Conservation (phyloP, 2,113 vertebrate genomes). For the Cavia aperea region DNA sequence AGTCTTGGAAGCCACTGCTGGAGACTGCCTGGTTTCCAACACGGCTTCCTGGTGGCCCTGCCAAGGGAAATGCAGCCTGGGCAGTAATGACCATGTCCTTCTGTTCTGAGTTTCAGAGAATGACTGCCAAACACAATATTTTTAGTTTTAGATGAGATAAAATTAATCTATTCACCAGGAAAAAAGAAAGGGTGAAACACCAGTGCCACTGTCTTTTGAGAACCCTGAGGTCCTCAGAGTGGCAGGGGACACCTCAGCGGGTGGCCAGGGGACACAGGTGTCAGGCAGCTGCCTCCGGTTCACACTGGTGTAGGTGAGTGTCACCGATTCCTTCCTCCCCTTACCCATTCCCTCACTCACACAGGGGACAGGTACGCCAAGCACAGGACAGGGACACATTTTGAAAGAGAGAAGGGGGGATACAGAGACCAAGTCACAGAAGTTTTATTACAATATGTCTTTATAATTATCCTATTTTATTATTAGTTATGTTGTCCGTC, state of each 20-base stretch:
- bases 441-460: background rate
- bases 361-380: background rate
- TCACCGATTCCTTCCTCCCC: background rate
- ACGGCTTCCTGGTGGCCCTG: background rate
- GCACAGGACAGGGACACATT: background rate
- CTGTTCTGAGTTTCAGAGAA: background rate
- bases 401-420: background rate
- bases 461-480: background rate
- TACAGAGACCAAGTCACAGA: background rate
- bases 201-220: background rate
- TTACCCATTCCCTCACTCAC: background rate
- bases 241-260: rapidly evolving
- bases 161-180: background rate
- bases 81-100: background rate
- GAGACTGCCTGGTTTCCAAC: rapidly evolving
- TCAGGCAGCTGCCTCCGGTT: rapidly evolving
- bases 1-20: background rate
- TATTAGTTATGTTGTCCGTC: background rate
- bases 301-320: rapidly evolving
- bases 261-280: background rate
- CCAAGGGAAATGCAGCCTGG: background rate
- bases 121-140: background rate
- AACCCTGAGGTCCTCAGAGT: background rate
- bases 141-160: background rate
- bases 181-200: background rate